Base-by-base conservation (phyloP, 2,113 vertebrate genomes). In the Amblyopsis rosae region DNA sequence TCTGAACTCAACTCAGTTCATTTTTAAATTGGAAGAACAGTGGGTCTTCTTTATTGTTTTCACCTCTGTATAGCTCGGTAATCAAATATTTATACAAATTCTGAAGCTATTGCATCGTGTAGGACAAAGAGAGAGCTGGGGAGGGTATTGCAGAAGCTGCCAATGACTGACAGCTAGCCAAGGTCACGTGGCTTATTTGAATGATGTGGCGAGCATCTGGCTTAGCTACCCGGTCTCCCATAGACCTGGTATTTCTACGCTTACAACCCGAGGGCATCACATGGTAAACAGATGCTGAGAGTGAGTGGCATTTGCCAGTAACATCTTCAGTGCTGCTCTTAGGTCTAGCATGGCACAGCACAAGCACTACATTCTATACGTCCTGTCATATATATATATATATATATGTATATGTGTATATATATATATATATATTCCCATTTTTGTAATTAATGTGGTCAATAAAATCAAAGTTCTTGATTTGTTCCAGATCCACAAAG, bases 401-500 rank as follows among this genome's bases (percentile, higher is more conserved):
- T 12, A 49, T 15, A 51, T 9, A 10, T 50, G 49, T 3, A 50
- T 50, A 50, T 3, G 3, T 50, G 9, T n/a, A n/a, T 26, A 26
- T 26, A 26, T 26, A 26, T 15, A 11, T 11, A 12, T 51, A 11
- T 6, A 9, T 16, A 59, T 45, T 45, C 12, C 55, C 56, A 16
- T 55, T 62, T 55, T 13, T 65, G 26, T 63, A 62, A 61, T 75
- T 49, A 62, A 59, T 11, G 63, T 13, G 19, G 58, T 60, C 47
- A 12, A 11, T 51, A n/a, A 26, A 63, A 48, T 60, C 11, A 12
- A 35, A 55, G 54, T 49, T 26, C 53, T 32, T 4, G 5, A 47
- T 77, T 69, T 55, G 79, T 70, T 73, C 65, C 61, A 59, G 64
- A 62, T 65, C 72, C 59, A 53, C 65, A 58, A 79, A 73, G 72